A percentile compares a stretch with the other conserved stretches of the same genome.
Conservation (phyloP, 2,797 vertebrate genomes). For the Amblyraja radiata region DNA sequence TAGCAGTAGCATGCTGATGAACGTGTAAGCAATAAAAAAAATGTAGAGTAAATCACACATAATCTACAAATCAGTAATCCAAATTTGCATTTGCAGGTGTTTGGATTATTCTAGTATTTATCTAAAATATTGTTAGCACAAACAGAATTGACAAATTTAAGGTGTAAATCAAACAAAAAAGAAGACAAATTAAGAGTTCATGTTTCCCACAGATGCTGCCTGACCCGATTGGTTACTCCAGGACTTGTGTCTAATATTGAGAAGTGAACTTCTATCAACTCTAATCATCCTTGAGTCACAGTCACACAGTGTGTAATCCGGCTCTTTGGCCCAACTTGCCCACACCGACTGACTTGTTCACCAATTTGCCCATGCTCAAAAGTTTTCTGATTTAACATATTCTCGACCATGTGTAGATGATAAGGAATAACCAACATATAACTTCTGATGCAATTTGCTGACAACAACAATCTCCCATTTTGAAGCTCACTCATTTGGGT, state of each 20-base stretch:
- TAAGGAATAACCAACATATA: not conserved
- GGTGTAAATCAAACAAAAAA: not conserved
- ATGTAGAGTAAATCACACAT: not conserved
- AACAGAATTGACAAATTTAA: not conserved
- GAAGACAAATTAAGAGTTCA: not conserved
- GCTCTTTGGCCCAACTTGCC: too few relatives aligned
- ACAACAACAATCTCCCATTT: not conserved
- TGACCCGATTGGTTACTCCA: too few relatives aligned
- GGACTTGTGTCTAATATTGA: not conserved
- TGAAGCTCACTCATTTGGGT: not conserved
- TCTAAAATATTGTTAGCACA: not conserved
- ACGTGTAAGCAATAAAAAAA: not conserved
- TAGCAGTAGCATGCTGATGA: constrained; percentile 1
- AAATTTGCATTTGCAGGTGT: not conserved
- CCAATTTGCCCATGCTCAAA: too few relatives aligned
- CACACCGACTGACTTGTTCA: too few relatives aligned
- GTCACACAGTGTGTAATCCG: too few relatives aligned
- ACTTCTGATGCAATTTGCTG: not conserved
- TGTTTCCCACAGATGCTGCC: too few relatives aligned
- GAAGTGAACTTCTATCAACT: not conserved
- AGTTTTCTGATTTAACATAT: not conserved
- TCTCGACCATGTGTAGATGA: not conserved
- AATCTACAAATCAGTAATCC: not conserved
- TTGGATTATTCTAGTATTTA: not conserved
- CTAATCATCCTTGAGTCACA: not conserved